Base-by-base conservation (phyloP, 2,797 vertebrate genomes). In the Brachymystax lenok region DNA sequence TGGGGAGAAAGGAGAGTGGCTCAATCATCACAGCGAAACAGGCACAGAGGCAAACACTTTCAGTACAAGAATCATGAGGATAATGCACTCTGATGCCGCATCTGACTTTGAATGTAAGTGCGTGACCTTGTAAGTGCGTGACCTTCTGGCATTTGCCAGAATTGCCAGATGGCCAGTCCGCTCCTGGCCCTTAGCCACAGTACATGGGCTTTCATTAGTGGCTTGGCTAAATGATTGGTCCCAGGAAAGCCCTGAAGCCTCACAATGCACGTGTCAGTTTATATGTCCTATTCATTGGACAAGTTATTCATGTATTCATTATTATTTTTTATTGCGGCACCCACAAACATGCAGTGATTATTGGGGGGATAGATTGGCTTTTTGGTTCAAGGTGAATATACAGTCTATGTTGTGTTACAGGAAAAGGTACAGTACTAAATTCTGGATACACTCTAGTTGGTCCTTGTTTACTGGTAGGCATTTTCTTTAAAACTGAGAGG, bases 151-250 rank as follows among this genome's bases (percentile, higher is more conserved):
- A 54, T 54, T 54, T 54, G 52, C 52, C 52, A 54, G 52, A 54
- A 54, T 54, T 54, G 52, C 52, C 52, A 54, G 16, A 54, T 54
- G 16, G 16, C 52, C 16, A 54, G 2, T 54, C 16, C 1, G 14
- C 52, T 16, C 52, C 16, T 54, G 52, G 14, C 16, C 52, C 52
- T 94, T 93, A 90, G 87, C 91, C 84, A 72, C 88, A 88, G 89
- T 89, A 90, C 92, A 90, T 91, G 88, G 80, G 80, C 90, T 94
- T 95, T 94, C 92, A 95, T 95, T 93, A 92, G 88, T 81, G 90
- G 92, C 89, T 93, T 93, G 91, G 92, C 91, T 92, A 92, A 94
- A 92, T 92, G 90, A 93, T 92, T 94, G 91, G 93, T 94, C 94
- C 92, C 89, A 83, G 94, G 94, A 91, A 85, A 91, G 91, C 92